Percentiles rank a stretch among this genome's conserved stretches.
phyloP scores from a whole-genome alignment of 2,888 invertebrate genomes.

The Taphrorychus bicolor region DNA sequence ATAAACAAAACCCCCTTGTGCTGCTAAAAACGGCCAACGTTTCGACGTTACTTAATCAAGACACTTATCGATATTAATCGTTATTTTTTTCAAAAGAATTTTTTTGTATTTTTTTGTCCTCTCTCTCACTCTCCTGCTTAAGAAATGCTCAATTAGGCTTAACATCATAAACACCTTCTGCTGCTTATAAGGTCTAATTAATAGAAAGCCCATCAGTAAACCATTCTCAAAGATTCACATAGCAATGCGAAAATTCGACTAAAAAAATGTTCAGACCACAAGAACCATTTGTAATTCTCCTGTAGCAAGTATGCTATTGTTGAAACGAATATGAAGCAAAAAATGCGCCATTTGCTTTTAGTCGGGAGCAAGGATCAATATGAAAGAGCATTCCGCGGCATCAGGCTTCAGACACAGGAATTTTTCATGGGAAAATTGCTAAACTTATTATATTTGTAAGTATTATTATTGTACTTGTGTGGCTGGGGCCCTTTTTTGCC shows the following conservation, averaged over 20 bases:
- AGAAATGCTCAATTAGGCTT: no score
- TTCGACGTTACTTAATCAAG: no score
- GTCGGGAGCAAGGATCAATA: conserved; percentile 23
- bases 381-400: conserved; percentile 31
- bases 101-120: no score
- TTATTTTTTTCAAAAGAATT: no score
- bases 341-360: conserved; percentile 18
- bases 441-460: conserved; percentile 37
- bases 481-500: conserved; percentile 24
- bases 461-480: conserved; percentile 34
- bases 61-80: no score
- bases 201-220: background rate
- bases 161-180: background rate
- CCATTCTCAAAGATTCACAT: background rate
- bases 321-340: conserved; percentile 17
- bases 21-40: no score
- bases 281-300: conserved; percentile 17
- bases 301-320: conserved; percentile 16
- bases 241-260: background rate
- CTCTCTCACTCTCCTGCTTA: no score
- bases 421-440: conserved; percentile 37
- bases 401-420: conserved; percentile 21
- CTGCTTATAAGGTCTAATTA: background rate
- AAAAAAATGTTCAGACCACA: conserved; percentile 7
- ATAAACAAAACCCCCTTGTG: no score